phyloP scores from a whole-genome alignment of 1,140 invertebrate genomes.

The Polypedilum vanderplanki region DNA sequence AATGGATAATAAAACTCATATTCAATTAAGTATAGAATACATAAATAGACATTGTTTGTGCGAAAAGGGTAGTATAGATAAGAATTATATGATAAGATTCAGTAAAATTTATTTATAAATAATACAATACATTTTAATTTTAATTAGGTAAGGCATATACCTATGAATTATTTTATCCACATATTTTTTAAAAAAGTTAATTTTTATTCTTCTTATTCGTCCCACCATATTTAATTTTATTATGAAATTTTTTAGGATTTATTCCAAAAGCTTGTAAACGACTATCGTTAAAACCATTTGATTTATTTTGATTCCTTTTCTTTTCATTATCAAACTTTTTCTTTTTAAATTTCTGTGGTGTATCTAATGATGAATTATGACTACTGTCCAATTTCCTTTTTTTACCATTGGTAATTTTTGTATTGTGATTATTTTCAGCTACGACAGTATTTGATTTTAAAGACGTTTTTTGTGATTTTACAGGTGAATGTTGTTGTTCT shows the following conservation, averaged over 20 bases:
- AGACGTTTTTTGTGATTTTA: not conserved
- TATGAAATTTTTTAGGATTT: constrained; percentile 77
- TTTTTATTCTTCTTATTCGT: not conserved
- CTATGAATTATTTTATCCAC: no score
- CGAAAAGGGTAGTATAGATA: no score
- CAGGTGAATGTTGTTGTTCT: not conserved
- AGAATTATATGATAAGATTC: no score
- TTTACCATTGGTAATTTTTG: not conserved
- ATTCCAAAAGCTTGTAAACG: constrained; percentile 82
- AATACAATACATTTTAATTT: no score
- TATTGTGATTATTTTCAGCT: constrained; percentile 21
- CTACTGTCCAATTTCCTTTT: not conserved
- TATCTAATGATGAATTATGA: not conserved
- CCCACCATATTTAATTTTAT: constrained; percentile 39
- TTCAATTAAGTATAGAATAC: no score
- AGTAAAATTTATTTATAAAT: no score
- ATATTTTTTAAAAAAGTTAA: not conserved
- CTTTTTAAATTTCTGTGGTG: not conserved
- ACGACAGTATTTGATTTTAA: not conserved
- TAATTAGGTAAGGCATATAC: no score
- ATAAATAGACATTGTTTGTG: no score
- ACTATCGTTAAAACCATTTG: constrained; percentile 50
- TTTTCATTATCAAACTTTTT: not conserved
- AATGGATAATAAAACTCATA: no score
- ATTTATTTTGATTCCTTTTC: constrained; percentile 32